These are phyloP conservation scores for Dinocampus coccinellae DNA, from an alignment of 2,888 invertebrate genomes.

Conservation along the genomic window DNA sequence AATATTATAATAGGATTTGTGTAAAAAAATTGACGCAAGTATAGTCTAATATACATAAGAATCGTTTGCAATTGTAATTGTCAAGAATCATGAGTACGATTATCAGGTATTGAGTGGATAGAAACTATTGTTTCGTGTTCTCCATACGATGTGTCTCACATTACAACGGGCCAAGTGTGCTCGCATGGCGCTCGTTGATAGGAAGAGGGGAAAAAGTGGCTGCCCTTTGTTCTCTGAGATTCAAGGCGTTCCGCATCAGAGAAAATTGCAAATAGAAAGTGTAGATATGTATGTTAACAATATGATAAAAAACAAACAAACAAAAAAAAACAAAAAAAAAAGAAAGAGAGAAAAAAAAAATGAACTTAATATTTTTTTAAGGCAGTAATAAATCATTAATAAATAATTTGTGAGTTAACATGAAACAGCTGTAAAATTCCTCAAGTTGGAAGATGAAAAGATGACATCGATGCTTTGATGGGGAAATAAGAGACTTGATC, in stretches of 20 bases:
- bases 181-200: background rate
- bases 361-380: background rate
- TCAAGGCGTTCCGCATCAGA: slow-evolving; percentile 19
- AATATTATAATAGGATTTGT: no score
- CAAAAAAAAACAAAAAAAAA: no score
- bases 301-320: no score
- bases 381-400: no score
- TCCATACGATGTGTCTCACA: background rate
- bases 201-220: background rate
- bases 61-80: slow-evolving; percentile 14
- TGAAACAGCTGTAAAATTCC: slow-evolving; percentile 1
- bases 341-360: background rate
- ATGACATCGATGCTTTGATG: background rate
- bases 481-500: background rate
- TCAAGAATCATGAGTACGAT: background rate
- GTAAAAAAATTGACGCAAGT: no score
- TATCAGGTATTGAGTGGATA: background rate
- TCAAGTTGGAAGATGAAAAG: background rate
- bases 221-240: slow-evolving; percentile 22
- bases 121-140: slow-evolving; percentile 11
- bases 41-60: background rate
- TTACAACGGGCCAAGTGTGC: slow-evolving; percentile 3
- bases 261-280: background rate
- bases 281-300: background rate
- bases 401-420: background rate